These are phyloP conservation scores for Brachionus plicatilis DNA, from an alignment of 1,140 invertebrate genomes.

Conservation along the genomic window DNA sequence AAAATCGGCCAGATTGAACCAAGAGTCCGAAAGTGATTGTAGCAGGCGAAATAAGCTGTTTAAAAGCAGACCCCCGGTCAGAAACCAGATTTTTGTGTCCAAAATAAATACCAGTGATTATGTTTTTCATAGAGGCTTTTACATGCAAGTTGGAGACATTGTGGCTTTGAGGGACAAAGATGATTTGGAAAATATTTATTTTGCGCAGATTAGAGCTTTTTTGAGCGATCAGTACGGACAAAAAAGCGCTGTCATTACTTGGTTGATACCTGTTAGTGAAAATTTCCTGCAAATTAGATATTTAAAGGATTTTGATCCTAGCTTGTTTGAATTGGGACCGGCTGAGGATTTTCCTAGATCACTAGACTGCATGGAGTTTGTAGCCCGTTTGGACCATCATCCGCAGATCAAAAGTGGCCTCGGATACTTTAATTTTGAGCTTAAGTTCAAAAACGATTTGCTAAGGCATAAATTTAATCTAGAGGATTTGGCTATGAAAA, in stretches of 20 bases:
- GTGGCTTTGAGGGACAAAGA: slow-evolving; percentile 74
- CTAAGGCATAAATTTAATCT: slow-evolving; percentile 26
- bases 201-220: slow-evolving; percentile 80
- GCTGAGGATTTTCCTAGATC: slow-evolving; percentile 77
- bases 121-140: slow-evolving; percentile 62
- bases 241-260: slow-evolving; percentile 85
- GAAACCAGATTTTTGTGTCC: neutral
- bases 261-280: slow-evolving; percentile 75
- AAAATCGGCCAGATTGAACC: neutral
- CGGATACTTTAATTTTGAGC: neutral
- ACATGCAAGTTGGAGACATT: slow-evolving; percentile 83
- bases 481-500: neutral
- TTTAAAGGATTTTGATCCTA: slow-evolving; percentile 19
- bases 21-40: neutral
- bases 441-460: neutral
- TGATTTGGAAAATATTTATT: slow-evolving; percentile 65
- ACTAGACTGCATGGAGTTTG: slow-evolving; percentile 74
- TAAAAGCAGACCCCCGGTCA: neutral
- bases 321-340: slow-evolving; percentile 60
- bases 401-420: neutral
- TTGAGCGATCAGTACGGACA: slow-evolving; percentile 85
- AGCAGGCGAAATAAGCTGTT: slow-evolving; percentile 30
- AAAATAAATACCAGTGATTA: slow-evolving; percentile 24
- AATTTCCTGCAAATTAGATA: slow-evolving; percentile 61
- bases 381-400: slow-evolving; percentile 47